Percentiles rank a stretch among this genome's conserved stretches.
Conservation (phyloP, 2,113 vertebrate species). For the Todiramphus saurophagus region DNA sequence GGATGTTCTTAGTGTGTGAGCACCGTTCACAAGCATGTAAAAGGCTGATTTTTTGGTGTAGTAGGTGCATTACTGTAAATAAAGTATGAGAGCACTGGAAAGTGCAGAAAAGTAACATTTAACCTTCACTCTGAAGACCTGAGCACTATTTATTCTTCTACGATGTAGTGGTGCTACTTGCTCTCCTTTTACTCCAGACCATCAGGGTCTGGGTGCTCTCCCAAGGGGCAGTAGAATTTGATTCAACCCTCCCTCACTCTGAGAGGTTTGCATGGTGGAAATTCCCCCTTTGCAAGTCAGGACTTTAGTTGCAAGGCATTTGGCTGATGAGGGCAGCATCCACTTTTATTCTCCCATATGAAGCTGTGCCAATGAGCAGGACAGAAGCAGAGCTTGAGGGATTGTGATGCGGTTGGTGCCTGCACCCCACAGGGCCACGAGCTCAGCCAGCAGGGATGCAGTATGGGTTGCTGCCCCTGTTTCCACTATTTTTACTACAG, state of each 20-base stretch:
- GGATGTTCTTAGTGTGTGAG: fast-evolving
- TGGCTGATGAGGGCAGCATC: not conserved
- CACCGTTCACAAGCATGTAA: not conserved
- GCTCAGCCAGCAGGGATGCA: not conserved
- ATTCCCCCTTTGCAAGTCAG: not conserved
- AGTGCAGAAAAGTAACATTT: not conserved
- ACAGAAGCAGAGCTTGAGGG: not conserved
- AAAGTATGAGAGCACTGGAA: not conserved
- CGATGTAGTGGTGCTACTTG: fast-evolving
- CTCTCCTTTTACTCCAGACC: not conserved
- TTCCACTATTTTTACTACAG: not conserved
- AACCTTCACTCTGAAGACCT: not conserved
- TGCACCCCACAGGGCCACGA: not conserved
- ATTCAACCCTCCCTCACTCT: not conserved
- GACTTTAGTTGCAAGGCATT: not conserved
- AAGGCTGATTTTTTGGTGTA: not conserved
- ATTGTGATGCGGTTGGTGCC: fast-evolving
- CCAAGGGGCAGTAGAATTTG: not conserved
- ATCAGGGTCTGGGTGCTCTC: not conserved
- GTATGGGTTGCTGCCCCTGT: not conserved
- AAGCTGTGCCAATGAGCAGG: not conserved
- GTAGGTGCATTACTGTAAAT: not conserved
- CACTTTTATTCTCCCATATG: not conserved
- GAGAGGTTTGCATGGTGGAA: not conserved
- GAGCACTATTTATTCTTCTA: not conserved